Evolutionary conservation across 2,888 invertebrate genomes (phyloP).

Genomic region (Hemithea aestivaria): DNA sequence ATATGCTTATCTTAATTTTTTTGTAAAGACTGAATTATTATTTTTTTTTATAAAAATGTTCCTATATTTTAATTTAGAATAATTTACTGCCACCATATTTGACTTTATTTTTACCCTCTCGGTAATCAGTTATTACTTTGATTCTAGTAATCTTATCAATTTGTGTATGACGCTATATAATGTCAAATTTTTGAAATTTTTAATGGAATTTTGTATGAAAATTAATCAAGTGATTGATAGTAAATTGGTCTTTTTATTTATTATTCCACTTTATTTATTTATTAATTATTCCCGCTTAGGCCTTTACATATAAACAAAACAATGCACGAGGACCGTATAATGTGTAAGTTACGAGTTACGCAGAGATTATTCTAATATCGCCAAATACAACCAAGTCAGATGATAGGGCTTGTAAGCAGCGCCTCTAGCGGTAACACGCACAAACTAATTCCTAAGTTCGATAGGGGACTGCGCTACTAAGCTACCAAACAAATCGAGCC

Average conservation of each 20-base stretch:
- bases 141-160: slow-evolving; percentile 73
- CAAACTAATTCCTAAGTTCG: no score
- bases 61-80: slow-evolving; percentile 78
- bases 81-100: slow-evolving; percentile 72
- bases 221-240: slow-evolving; percentile 76
- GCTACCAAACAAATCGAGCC: no score
- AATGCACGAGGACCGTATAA: no score
- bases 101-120: slow-evolving; percentile 67
- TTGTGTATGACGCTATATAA: slow-evolving; percentile 76
- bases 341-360: no score
- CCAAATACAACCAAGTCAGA: no score
- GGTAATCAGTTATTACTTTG: slow-evolving; percentile 64
- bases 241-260: slow-evolving; percentile 55
- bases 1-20: slow-evolving; percentile 57
- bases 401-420: no score
- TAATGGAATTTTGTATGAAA: slow-evolving; percentile 77
- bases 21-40: slow-evolving; percentile 74
- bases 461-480: no score
- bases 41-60: slow-evolving; percentile 58
- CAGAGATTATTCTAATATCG: no score
- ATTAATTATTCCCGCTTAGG: no score
- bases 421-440: no score
- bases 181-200: slow-evolving; percentile 78
- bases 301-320: no score
- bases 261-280: neutral